Conservation (phyloP, 2,888 invertebrate species). For the Salpingus planirostris region DNA sequence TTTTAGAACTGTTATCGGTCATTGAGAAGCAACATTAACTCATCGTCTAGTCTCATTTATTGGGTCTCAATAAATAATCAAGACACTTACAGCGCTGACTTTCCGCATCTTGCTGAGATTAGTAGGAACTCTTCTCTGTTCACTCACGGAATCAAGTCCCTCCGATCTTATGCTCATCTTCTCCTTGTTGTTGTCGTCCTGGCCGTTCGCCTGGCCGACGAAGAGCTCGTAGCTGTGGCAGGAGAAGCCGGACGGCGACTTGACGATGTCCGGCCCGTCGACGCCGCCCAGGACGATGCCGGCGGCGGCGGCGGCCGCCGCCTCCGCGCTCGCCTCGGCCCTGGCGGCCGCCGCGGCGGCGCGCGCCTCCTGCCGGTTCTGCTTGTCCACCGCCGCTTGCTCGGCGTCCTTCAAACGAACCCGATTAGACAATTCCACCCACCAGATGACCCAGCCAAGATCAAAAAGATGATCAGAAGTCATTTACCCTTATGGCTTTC, state of each 20-base stretch:
- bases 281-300: slow-evolving; percentile 57
- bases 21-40: slow-evolving; percentile 24
- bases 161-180: slow-evolving; percentile 81
- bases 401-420: slow-evolving; percentile 64
- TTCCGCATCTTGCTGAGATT: slow-evolving; percentile 67
- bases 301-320: slow-evolving; percentile 56
- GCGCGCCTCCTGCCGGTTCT: slow-evolving; percentile 55
- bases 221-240: slow-evolving; percentile 89
- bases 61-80: slow-evolving; percentile 34
- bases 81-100: slow-evolving; percentile 84
- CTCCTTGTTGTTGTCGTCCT: slow-evolving; percentile 82
- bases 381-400: slow-evolving; percentile 65
- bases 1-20: too few relatives aligned
- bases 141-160: slow-evolving; percentile 85
- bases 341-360: slow-evolving; percentile 46
- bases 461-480: background rate
- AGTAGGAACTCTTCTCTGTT: slow-evolving; percentile 55
- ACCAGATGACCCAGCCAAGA: background rate
- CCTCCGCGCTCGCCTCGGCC: slow-evolving; percentile 49
- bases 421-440: background rate
- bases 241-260: slow-evolving; percentile 87
- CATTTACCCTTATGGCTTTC: slow-evolving; percentile 75
- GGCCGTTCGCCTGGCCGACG: slow-evolving; percentile 80
- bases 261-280: slow-evolving; percentile 59
- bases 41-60: slow-evolving; percentile 23